Evolutionary conservation across 2,888 invertebrate species (phyloP), one percentile per base, ranked within the genome.

Genomic region (Hydroisotoma schaefferi): DNA sequence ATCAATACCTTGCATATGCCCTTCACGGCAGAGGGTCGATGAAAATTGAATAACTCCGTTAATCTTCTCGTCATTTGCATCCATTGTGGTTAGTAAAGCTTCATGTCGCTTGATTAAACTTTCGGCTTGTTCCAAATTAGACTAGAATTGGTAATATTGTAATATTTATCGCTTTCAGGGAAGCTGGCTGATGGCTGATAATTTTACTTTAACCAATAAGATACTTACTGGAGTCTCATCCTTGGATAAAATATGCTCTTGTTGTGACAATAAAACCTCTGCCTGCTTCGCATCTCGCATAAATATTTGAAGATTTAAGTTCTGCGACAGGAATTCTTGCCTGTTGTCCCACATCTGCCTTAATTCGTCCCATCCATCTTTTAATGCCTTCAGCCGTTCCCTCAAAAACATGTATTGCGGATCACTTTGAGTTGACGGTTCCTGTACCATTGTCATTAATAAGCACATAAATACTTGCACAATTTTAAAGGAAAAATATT

Each of bases 331-430:
- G 71, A 97, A 80, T 73, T 93, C 89, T 77, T 99, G 97, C 29
- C 98, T 80, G 80, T 97, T 98, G 78, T 94, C 97, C 98, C 99
- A 99, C 99, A 99, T 99, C 80, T 98, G 94, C 76, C 97, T 92
- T 63, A 99, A 81, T 76, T 99, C 99, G 68, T 94, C 93, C 99
- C 99, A 99, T 60, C 99, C 99, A 80, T 97, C 95, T 78, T 97
- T 93, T 56, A 99, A 81, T 0, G 98, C 99, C 83, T 94, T 97
- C 72, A 99, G 82, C 47, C 99, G 86, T 80, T 98, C 97, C 65
- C 98, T 85, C 74, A 99, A 81, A 90, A 99, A 99, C 98, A 99
- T 98, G 81, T 99, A 99, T 78, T 99, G 99, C 44, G 98, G 94
- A 80, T 99, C 99, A 78, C 94, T 88, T 77, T 92, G 86, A 70